These are phyloP conservation scores for Chaenogobius annularis DNA, from an alignment of 2,113 vertebrate species.

Conservation along the genomic window DNA sequence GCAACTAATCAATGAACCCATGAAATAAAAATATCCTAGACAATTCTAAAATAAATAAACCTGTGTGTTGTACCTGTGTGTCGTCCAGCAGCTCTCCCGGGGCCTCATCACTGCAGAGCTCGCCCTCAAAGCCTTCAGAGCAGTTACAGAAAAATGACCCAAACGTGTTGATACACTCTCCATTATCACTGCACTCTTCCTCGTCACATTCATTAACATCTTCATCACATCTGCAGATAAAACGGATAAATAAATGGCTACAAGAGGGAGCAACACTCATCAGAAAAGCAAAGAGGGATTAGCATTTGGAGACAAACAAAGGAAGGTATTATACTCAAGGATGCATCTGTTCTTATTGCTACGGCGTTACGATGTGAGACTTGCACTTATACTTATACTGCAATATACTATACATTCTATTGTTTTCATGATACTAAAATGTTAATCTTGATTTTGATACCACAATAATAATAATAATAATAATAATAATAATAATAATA, in stretches of 20 bases:
- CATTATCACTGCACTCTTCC: slow-evolving; percentile 85
- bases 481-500: too few relatives aligned
- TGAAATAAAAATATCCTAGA: too few relatives aligned
- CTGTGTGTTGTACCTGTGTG: slow-evolving; percentile 61
- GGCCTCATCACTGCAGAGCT: slow-evolving; percentile 79
- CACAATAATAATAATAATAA: not conserved
- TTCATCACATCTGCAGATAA: slow-evolving; percentile 84
- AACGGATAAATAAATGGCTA: slow-evolving; percentile 12
- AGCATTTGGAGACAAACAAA: slow-evolving; percentile 12
- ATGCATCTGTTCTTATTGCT: not conserved
- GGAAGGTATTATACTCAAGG: not conserved
- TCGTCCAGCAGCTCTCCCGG: slow-evolving; percentile 75
- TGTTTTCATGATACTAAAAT: not conserved
- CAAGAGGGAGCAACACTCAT: slow-evolving; percentile 3
- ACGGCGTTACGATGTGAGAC: not conserved
- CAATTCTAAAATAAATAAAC: too few relatives aligned
- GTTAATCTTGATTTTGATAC: not conserved
- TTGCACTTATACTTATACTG: too few relatives aligned
- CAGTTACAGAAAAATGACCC: slow-evolving; percentile 95
- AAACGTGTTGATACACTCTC: slow-evolving; percentile 86
- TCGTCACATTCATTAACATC: slow-evolving; percentile 89
- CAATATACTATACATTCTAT: not conserved
- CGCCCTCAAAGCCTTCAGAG: slow-evolving; percentile 85
- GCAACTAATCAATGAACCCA: too few relatives aligned
- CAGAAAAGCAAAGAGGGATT: slow-evolving; percentile 19